Conservation (phyloP, 2,888 invertebrate species). For the Patella pellucida region DNA sequence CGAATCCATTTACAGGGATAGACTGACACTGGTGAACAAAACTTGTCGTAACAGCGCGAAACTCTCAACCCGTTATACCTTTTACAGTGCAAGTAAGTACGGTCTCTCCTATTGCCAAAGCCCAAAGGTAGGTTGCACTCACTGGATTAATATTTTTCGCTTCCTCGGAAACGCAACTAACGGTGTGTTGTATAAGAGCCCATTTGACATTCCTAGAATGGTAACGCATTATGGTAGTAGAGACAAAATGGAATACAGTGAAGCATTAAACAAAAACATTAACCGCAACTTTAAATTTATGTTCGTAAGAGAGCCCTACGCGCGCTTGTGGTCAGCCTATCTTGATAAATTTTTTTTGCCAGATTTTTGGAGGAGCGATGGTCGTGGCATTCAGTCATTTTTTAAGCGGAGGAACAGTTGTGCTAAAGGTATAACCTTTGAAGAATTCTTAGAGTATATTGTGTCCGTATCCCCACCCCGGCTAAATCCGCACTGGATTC, state of each 20-base stretch:
- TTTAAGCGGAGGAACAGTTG: slow-evolving; percentile 5
- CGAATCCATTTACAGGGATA: too few relatives aligned
- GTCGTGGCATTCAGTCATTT: too few relatives aligned
- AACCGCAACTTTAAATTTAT: slow-evolving; percentile 19
- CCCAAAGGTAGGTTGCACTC: slow-evolving; percentile 33
- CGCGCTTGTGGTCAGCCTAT: slow-evolving; percentile 37
- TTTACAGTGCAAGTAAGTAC: too few relatives aligned
- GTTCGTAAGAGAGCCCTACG: slow-evolving; percentile 33
- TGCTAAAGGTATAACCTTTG: slow-evolving; percentile 24
- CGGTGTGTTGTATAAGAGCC: slow-evolving; percentile 11
- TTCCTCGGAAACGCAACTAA: slow-evolving; percentile 30
- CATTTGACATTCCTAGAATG: slow-evolving; percentile 31
- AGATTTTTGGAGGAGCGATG: slow-evolving; percentile 28
- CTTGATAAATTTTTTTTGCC: slow-evolving; percentile 36
- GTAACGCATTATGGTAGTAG: slow-evolving; percentile 6
- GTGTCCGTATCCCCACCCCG: neutral
- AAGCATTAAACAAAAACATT: neutral
- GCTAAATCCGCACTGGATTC: slow-evolving; percentile 37
- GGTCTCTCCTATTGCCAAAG: slow-evolving; percentile 17
- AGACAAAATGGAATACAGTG: neutral
- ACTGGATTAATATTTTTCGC: slow-evolving; percentile 37
- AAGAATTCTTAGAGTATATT: slow-evolving; percentile 25
- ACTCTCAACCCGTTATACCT: too few relatives aligned
- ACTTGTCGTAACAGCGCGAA: too few relatives aligned
- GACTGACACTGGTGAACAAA: too few relatives aligned